phyloP scores from a whole-genome alignment of 2,888 invertebrate species.

The Morpho deidamia region DNA sequence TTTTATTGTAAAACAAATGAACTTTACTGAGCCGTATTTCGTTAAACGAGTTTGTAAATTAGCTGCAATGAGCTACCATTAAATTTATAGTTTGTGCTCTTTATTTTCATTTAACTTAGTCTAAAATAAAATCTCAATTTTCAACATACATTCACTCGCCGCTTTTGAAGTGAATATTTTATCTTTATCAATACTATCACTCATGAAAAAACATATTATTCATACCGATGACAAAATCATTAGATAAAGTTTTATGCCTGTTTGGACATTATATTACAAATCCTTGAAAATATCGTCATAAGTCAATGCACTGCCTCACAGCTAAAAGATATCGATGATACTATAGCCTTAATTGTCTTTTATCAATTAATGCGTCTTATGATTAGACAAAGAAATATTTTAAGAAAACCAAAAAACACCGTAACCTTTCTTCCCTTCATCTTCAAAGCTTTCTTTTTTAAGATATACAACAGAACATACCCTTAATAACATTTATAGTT shows the following conservation, averaged over 20 bases:
- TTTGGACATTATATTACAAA: not conserved
- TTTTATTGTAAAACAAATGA: constrained; percentile 18
- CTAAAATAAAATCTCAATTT: no score
- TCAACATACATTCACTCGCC: no score
- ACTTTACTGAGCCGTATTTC: constrained; percentile 13
- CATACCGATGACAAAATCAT: not conserved
- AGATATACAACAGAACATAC: no score
- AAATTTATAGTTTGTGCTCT: not conserved
- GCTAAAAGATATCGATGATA: not conserved
- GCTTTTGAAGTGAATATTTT: no score
- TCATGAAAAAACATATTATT: not conserved
- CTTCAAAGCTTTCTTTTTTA: no score
- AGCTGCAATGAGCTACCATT: not conserved
- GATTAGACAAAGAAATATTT: no score
- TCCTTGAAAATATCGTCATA: not conserved
- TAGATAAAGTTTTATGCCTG: not conserved
- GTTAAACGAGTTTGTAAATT: constrained; percentile 8
- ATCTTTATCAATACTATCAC: not conserved
- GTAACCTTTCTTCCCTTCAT: no score
- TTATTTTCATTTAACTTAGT: no score
- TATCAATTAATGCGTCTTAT: no score
- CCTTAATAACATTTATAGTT: no score
- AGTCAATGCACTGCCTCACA: constrained; percentile 1
- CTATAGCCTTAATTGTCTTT: no score
- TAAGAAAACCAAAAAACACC: no score